These are phyloP conservation scores for Carettochelys insculpta DNA, from an alignment of 2,113 vertebrate genomes.

Conservation along the genomic window DNA sequence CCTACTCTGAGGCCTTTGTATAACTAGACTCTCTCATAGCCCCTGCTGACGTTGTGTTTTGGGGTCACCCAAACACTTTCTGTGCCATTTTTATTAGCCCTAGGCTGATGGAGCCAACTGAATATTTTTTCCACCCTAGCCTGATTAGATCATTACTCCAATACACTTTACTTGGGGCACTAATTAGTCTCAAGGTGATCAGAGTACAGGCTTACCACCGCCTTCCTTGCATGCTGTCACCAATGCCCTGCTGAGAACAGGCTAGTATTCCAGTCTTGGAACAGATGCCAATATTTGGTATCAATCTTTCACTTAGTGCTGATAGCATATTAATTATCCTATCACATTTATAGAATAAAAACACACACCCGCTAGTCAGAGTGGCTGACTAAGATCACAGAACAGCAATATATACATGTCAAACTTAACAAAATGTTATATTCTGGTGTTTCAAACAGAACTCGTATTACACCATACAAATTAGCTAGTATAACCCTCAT, in stretches of 20 bases:
- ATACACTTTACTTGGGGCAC: neutral
- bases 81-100: neutral
- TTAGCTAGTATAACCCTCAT: no score
- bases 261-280: accelerated
- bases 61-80: neutral
- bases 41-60: no score
- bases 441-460: no score
- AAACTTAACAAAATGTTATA: neutral
- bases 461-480: no score
- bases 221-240: no score
- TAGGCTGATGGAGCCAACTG: neutral
- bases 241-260: neutral
- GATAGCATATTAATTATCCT: neutral
- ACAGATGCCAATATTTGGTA: neutral
- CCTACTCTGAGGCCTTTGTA: neutral
- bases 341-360: neutral
- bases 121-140: neutral
- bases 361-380: neutral
- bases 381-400: neutral
- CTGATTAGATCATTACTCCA: neutral
- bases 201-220: neutral
- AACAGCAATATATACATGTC: neutral
- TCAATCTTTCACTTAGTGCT: neutral
- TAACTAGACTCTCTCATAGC: neutral
- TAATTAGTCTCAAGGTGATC: neutral